A percentile compares a stretch with the other conserved stretches of the same genome.
Conservation (phyloP, 2,797 vertebrate genomes). For the Neosilurus mollespiculum region DNA sequence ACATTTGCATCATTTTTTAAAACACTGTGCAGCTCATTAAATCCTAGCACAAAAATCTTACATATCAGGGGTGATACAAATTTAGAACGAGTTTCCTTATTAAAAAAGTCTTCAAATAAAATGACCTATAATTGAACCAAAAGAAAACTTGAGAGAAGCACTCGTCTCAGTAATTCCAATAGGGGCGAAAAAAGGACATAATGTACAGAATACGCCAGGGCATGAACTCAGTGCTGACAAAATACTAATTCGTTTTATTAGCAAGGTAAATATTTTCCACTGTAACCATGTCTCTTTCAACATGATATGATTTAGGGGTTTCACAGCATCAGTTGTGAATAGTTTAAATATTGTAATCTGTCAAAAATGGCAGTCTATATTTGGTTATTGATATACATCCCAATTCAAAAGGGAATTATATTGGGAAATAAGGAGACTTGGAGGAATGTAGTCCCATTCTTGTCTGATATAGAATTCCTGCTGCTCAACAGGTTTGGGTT, state of each 20-base stretch:
- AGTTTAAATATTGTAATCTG: background rate
- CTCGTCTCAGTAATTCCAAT: background rate
- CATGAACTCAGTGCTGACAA: background rate
- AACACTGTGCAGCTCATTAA: background rate
- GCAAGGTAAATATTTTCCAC: background rate
- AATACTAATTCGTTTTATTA: background rate
- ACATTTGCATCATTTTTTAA: background rate
- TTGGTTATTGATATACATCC: background rate
- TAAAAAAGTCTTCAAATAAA: too few species aligned
- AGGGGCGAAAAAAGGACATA: background rate
- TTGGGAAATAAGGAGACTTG: too few species aligned
- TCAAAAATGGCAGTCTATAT: background rate
- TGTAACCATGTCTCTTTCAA: background rate
- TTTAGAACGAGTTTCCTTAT: background rate
- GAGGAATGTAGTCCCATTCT: too few species aligned
- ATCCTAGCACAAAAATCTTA: background rate
- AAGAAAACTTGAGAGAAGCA: background rate
- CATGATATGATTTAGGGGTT: background rate
- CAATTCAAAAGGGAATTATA: too few species aligned
- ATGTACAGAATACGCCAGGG: background rate
- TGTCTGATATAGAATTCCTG: too few species aligned
- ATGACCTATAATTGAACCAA: background rate
- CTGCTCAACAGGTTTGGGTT: too few species aligned
- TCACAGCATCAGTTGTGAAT: background rate
- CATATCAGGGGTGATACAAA: background rate